Conservation (phyloP, 2,888 invertebrate genomes). For the Galeruca laticollis region DNA sequence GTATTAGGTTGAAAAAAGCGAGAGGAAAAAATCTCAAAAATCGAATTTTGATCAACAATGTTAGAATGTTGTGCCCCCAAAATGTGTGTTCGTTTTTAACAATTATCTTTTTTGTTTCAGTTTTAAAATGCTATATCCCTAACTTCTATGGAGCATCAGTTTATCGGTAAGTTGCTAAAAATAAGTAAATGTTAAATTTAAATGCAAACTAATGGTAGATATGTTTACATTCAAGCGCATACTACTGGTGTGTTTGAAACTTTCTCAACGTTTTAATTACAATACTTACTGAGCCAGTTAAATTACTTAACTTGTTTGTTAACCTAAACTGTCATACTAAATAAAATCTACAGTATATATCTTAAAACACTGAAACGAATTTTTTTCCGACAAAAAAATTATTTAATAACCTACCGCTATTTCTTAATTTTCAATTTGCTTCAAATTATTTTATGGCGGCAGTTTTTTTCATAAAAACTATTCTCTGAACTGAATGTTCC, state of each 20-base stretch:
- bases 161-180: conserved; percentile 38
- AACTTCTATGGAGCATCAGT: conserved; percentile 46
- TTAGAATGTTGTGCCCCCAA: neutral
- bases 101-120: conserved; percentile 34
- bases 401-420: too few species aligned
- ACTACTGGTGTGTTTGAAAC: conserved; percentile 1
- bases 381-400: too few species aligned
- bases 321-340: conserved; percentile 3
- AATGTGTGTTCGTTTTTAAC: neutral
- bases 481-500: too few species aligned
- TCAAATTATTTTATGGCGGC: too few species aligned
- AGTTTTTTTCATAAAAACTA: too few species aligned
- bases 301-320: neutral
- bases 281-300: neutral
- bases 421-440: too few species aligned
- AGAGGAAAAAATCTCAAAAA: too few species aligned
- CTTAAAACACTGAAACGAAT: too few species aligned
- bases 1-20: too few species aligned
- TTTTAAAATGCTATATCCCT: conserved; percentile 43
- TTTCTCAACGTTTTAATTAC: neutral
- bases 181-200: conserved; percentile 13
- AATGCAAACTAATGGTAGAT: conserved; percentile 5
- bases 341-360: too few species aligned
- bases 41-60: too few species aligned
- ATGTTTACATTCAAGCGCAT: neutral